Conservation (phyloP, 2,888 invertebrate species). For the Adelognathus sp. region DNA sequence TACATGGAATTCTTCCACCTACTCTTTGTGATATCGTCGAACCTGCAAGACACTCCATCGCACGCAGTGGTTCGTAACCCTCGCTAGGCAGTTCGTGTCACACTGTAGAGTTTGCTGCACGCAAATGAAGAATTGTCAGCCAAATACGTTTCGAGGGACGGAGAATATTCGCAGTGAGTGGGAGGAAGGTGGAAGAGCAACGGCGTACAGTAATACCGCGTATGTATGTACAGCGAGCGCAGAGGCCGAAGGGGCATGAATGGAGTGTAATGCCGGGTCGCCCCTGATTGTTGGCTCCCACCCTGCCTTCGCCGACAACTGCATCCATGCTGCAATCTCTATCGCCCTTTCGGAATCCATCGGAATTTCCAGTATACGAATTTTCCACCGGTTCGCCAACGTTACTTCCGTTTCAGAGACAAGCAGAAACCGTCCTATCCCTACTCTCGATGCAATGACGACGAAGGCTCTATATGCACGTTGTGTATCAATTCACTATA, state of each 20-base stretch:
- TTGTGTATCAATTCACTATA: background rate
- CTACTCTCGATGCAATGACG: background rate
- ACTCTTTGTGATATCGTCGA: background rate
- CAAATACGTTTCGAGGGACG: conserved; percentile 71
- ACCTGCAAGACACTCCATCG: conserved; percentile 22
- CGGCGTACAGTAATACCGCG: conserved; percentile 45
- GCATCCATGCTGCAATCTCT: conserved; percentile 63
- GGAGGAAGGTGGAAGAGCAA: conserved; percentile 55
- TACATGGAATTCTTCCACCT: too few species aligned
- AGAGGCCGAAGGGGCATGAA: conserved; percentile 71
- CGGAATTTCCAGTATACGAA: conserved; percentile 78
- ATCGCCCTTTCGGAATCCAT: conserved; percentile 68
- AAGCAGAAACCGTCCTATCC: conserved; percentile 51
- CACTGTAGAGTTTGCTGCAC: conserved; percentile 75
- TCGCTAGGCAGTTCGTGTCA: conserved; percentile 41
- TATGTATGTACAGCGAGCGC: conserved; percentile 14
- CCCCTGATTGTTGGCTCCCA: conserved; percentile 79
- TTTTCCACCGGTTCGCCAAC: conserved; percentile 75
- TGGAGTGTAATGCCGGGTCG: conserved; percentile 80
- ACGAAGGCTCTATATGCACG: too few species aligned
- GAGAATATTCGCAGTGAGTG: conserved; percentile 16
- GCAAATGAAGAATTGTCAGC: conserved; percentile 81
- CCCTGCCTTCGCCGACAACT: too few species aligned
- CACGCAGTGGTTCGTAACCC: conserved; percentile 35
- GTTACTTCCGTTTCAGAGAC: conserved; percentile 76